Evolutionary conservation across 2,797 vertebrate genomes (phyloP).

Genomic region (Cheirogaleus major): DNA sequence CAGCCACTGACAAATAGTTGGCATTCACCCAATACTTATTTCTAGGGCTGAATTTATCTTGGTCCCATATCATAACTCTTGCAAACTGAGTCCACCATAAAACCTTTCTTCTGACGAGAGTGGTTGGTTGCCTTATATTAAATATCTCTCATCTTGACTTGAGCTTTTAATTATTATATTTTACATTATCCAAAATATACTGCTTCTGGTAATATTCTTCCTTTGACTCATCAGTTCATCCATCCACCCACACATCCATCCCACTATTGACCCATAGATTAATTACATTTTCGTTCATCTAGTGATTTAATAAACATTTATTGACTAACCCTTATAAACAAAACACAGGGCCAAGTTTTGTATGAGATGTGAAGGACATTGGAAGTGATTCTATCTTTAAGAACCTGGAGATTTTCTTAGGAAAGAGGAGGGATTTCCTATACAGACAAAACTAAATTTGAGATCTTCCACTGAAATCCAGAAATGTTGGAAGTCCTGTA

Average conservation of each 20-base stretch:
- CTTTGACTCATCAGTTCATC: background rate
- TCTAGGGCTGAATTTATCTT: background rate
- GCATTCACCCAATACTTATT: background rate
- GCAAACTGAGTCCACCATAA: fast-evolving
- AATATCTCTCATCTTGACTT: background rate
- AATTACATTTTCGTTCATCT: background rate
- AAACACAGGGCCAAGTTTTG: background rate
- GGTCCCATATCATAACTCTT: background rate
- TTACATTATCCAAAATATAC: background rate
- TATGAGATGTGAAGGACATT: background rate
- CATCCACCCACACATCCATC: too few species aligned
- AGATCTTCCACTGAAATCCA: background rate
- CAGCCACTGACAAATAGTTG: background rate
- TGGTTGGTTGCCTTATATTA: background rate
- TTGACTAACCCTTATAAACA: background rate
- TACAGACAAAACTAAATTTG: background rate
- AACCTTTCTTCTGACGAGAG: background rate
- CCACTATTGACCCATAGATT: background rate
- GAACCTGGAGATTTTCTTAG: background rate
- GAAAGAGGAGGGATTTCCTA: background rate
- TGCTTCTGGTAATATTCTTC: background rate
- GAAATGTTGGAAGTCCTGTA: background rate
- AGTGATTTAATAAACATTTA: background rate
- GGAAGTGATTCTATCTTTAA: background rate
- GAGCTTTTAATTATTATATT: background rate